Evolutionary conservation across 2,113 vertebrate genomes (phyloP).

Genomic region (Lagopus muta): DNA sequence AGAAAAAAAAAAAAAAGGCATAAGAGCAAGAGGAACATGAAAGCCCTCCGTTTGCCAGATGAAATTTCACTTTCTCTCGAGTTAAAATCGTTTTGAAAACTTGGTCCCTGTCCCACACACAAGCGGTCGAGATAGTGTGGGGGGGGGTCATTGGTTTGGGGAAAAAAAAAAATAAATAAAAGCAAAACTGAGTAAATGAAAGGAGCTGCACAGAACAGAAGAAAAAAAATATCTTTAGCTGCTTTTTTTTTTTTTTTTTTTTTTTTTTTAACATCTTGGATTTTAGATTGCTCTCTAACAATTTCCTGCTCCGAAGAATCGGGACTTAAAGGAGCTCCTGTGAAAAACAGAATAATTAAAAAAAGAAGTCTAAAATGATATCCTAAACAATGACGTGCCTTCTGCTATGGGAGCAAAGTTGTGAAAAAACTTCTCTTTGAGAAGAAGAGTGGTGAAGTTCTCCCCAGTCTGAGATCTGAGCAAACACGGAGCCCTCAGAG

Average conservation of each 20-base stretch:
- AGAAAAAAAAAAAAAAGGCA: slow-evolving; percentile 1
- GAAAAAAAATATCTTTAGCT: background rate
- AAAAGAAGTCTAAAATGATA: background rate
- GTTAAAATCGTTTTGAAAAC: slow-evolving; percentile 47
- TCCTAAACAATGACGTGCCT: background rate
- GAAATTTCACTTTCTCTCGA: slow-evolving; percentile 34
- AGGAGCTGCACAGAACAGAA: background rate
- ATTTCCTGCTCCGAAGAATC: background rate
- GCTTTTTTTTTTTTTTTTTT: background rate
- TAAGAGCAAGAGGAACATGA: background rate
- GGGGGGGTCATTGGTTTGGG: slow-evolving; percentile 18
- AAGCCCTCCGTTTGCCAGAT: slow-evolving; percentile 5
- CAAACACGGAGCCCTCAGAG: slow-evolving; percentile 19
- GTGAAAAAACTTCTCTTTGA: slow-evolving; percentile 16
- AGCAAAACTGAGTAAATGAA: slow-evolving; percentile 21
- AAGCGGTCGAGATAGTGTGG: slow-evolving; percentile 6
- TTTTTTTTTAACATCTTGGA: background rate
- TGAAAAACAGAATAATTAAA: background rate
- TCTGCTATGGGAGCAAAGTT: background rate
- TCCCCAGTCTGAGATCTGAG: slow-evolving; percentile 2
- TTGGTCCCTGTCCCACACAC: slow-evolving; percentile 34
- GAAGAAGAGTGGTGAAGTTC: slow-evolving; percentile 44
- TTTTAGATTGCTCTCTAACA: slow-evolving; percentile 6
- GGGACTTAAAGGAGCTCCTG: background rate
- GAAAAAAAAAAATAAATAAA: no score